phyloP scores from a whole-genome alignment of 2,113 vertebrate species.

The Fulmarus glacialis region DNA sequence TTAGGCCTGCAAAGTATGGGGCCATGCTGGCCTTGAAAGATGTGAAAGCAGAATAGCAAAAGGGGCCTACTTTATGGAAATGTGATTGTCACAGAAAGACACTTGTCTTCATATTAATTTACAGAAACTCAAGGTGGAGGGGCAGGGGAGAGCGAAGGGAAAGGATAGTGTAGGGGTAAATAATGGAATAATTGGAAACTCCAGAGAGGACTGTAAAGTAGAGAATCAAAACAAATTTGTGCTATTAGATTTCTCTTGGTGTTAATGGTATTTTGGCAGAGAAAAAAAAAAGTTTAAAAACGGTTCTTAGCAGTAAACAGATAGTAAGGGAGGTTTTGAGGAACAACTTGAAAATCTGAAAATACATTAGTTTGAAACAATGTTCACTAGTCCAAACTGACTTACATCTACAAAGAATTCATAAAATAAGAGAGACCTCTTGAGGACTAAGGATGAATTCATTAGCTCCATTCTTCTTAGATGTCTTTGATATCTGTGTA shows the following conservation, averaged over 20 bases:
- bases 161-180: neutral
- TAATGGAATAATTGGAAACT: neutral
- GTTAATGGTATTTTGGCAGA: neutral
- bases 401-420: neutral
- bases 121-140: neutral
- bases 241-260: neutral
- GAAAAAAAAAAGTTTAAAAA: neutral
- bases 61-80: neutral
- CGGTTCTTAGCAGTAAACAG: neutral
- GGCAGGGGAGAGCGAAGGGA: neutral
- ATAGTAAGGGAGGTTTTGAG: neutral
- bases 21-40: neutral
- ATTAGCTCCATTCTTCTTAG: neutral
- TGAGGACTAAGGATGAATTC: slow-evolving; percentile 52
- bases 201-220: neutral
- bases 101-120: slow-evolving; percentile 12
- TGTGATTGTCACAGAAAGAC: neutral
- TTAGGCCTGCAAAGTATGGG: neutral
- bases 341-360: neutral
- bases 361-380: neutral
- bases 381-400: neutral
- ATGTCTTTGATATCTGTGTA: neutral
- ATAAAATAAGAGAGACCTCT: slow-evolving; percentile 60
- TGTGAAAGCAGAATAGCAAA: neutral
- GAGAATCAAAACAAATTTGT: neutral